Evolutionary conservation across 2,888 invertebrate species (phyloP), one percentile per base, ranked within the genome.

Genomic region (Electrophaes corylata): DNA sequence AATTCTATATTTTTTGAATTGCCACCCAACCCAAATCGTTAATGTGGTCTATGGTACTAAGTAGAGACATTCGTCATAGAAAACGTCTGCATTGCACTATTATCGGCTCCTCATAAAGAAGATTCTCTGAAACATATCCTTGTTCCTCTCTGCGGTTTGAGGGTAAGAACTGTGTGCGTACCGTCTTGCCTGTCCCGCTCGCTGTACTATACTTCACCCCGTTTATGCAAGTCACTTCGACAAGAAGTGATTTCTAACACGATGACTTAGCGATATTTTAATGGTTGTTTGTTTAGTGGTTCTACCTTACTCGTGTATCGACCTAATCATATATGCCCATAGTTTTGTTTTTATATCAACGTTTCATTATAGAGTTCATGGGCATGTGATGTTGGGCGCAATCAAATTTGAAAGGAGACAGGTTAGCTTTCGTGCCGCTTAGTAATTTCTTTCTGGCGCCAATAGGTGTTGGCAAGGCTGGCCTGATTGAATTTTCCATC

Each of bases 281-380:
- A 91, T 90, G 78, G 86, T 83, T 91, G 91, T 91, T 91, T 91
- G 91, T 91, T 91, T 91, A 90, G 89, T 84, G 86, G 88, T 81
- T 90, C 90, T 90, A 89, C 91, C 91, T 91, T 88, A 88, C 90
- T 83, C 90, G 84, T 91, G 91, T 91, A 91, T 91, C 89, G 82
- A 80, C 80, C 90, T 91, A 91, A 91, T 91, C 91, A 89, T 91
- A 88, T 90, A 91, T 91, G 88, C 90, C 88, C 85, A 86, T 87
- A 87, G 89, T 90, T 91, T 91, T 91, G 89, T 91, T 91, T 91
- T 91, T 90, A 86, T 90, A 86, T 73, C 76, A 80, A 78, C 81
- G 84, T 89, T 89, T 89, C 88, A 90, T 91, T 91, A 90, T 88
- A 86, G 88, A 89, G 88, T 90, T 90, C 88, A 90, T 88, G 89